Evolutionary conservation across 2,797 vertebrate genomes (phyloP), one percentile per base, ranked within the genome.

Genomic region (Staurois parvus): DNA sequence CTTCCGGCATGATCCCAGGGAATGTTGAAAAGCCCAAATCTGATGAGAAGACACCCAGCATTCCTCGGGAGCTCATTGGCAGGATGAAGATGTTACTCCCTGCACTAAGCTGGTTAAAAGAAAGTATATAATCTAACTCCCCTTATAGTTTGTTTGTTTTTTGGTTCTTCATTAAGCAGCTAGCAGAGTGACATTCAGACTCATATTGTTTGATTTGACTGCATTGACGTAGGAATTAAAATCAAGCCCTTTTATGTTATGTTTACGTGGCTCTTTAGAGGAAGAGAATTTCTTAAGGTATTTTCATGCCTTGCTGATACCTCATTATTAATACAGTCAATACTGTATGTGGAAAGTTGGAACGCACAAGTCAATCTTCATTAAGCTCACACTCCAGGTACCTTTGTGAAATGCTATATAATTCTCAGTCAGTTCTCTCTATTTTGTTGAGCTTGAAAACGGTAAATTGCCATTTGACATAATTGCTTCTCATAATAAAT

Each of bases 401-500:
- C 56, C 37, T 64, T 67, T 83, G 72, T 59, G 59, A 64, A 72
- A 72, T 13, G 79, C 68, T 56, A 30, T 52, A 66, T 83, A 45
- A 32, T 75, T 83, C 72, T 29, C 37, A 3, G 64, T 19, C 9
- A 70, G 30, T 72, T 84, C 75, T 45, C 67, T 72, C 48, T 66
- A 34, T 84, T 73, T 84, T 79, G 68, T 66, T 15, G 37, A 66
- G 69, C 52, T 66, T 56, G 56, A 72, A 84, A 72, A 73, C 13
- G 56, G 83, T 79, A 79, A 72, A 78, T 79, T 64, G 76, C 83
- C 69, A 62, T 69, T 84, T 76, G 76, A 72, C 76, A 79, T 84
- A 84, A 84, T 84, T 84, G 76, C 68, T 76, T 73, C 83, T 84
- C 68, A 59, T 79, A 56, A 84, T 84, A 84, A 84, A 84, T 66